Evolutionary conservation across 2,888 invertebrate genomes (phyloP), one percentile per base, ranked within the genome.

Genomic region (Pollenia amentaria): DNA sequence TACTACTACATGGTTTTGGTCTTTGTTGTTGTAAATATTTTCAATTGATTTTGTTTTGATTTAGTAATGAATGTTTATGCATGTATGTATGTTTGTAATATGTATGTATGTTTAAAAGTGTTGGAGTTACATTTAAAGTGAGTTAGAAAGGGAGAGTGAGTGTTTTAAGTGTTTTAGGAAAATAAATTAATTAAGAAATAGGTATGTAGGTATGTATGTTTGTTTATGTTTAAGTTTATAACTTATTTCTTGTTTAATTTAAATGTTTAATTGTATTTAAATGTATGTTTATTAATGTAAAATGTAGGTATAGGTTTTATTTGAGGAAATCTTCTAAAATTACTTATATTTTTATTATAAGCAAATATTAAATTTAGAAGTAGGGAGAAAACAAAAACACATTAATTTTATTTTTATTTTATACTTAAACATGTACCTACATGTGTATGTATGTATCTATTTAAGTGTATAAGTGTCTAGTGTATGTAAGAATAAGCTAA

Each of bases 91-190:
- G 55, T 53, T 53, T 42, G 16, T 16, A 55, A 7, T 65, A 11
- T 60, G 70, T 65, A 44, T 70, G 55, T 78, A 55, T 46, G 29
- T 65, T 38, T 67, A 42, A 16, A 75, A 53, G 64, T 80, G 60
- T 70, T 64, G 60, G 53, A 48, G 65, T 82, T 29, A 3, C 29
- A 60, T 78, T 72, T 16, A 29, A 51, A 48, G 67, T 29, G 21
- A 21, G 46, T 65, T 4, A 46, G 44, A 9, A 4, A 21, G 65
- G 38, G 3, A 40, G 16, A 40, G n/a, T 40, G n/a, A n/a, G 48
- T 51, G 7, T 51, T 11, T 51, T 12, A 21, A 16, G 38, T 51
- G 16, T 69, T 7, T 55, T 40, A 42, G 51, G 38, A n/a, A 38
- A 38, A 29, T 70, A 11, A n/a, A 21, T 3, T n/a, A 57, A 21